These are phyloP conservation scores for Agrotis ipsilon DNA, from an alignment of 2,888 invertebrate species.

Conservation along the genomic window DNA sequence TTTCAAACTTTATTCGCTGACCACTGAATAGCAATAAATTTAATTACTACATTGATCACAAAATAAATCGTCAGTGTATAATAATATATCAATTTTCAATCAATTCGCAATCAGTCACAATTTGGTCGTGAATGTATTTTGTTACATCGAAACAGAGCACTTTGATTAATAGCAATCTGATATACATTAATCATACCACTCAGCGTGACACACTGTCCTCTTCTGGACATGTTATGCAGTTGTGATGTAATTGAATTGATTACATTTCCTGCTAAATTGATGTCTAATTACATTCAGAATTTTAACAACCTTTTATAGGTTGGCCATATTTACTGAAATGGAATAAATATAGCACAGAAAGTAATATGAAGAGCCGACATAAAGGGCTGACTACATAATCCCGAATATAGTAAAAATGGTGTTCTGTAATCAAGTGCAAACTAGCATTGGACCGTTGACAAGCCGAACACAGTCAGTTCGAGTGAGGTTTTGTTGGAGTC, in stretches of 20 bases:
- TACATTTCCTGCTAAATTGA: slow-evolving; percentile 4
- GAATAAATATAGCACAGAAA: background rate
- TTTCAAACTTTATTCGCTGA: slow-evolving; percentile 33
- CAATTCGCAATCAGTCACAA: slow-evolving; percentile 50
- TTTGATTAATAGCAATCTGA: slow-evolving; percentile 49
- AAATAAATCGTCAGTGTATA: slow-evolving; percentile 49
- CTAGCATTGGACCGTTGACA: slow-evolving; percentile 62
- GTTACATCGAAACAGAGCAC: slow-evolving; percentile 40
- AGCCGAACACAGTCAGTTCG: slow-evolving; percentile 60
- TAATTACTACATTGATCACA: slow-evolving; percentile 41
- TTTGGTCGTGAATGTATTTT: slow-evolving; percentile 48
- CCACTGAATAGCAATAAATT: slow-evolving; percentile 44
- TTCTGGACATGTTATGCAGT: slow-evolving; percentile 14
- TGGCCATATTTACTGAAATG: background rate
- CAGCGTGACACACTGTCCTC: slow-evolving; percentile 4
- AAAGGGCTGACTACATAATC: slow-evolving; percentile 31
- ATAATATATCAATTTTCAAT: slow-evolving; percentile 56
- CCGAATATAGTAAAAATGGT: slow-evolving; percentile 51
- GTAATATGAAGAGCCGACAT: slow-evolving; percentile 6
- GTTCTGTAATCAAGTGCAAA: slow-evolving; percentile 62
- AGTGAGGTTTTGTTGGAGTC: slow-evolving; percentile 65
- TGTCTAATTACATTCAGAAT: background rate
- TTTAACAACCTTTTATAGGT: no score
- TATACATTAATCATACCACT: slow-evolving; percentile 44
- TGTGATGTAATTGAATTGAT: slow-evolving; percentile 17